phyloP scores from a whole-genome alignment of 1,140 invertebrate genomes.

The Zeugodacus cucurbitae region DNA sequence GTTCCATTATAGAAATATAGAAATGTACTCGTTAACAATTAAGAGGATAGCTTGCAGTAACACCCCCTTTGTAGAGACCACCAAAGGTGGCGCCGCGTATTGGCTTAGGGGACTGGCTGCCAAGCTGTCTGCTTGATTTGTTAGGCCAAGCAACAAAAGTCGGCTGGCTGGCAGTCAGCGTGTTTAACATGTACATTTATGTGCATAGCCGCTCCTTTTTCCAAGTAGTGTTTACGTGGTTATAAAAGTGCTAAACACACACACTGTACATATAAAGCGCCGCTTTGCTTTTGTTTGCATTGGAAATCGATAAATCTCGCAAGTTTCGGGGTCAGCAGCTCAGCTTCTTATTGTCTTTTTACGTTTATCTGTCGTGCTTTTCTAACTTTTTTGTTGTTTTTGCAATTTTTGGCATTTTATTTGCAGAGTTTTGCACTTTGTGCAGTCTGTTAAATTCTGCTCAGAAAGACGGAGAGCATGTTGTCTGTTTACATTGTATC shows the following conservation, averaged over 20 bases:
- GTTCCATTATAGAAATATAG: not conserved
- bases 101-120: not conserved
- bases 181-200: not conserved
- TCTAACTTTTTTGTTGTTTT: not conserved
- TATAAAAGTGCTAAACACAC: not conserved
- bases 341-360: not conserved
- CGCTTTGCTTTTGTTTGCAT: not conserved
- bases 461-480: too few relatives aligned
- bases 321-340: constrained; percentile 23
- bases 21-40: not conserved
- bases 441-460: not conserved
- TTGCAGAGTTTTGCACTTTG: not conserved
- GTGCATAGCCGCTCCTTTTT: not conserved
- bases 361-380: not conserved
- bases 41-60: not conserved
- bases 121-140: constrained; percentile 12
- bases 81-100: not conserved
- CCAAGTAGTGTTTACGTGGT: not conserved
- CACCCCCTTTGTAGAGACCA: not conserved
- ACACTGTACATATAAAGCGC: not conserved
- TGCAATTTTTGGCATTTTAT: not conserved
- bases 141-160: not conserved
- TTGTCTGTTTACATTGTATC: not conserved
- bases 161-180: not conserved
- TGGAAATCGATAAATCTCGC: constrained; percentile 25